phyloP scores from a whole-genome alignment of 2,888 invertebrate species.

The Rutpela maculata region DNA sequence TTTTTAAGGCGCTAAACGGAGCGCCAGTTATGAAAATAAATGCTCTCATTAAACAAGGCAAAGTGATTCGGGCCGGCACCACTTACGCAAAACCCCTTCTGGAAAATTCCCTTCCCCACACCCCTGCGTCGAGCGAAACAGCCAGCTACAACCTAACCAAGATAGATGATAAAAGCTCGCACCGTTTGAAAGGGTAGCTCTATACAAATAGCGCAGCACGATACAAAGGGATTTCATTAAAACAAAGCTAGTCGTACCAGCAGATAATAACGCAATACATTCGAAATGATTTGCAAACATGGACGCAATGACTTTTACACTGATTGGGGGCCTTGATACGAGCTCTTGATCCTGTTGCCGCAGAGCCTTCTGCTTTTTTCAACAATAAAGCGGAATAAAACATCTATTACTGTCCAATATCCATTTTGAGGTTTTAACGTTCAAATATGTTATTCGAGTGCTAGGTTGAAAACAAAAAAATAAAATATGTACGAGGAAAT shows the following conservation, averaged over 20 bases:
- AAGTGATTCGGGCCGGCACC: neutral
- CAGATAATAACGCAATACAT: conserved; percentile 22
- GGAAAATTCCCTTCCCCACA: neutral
- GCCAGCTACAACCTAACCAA: conserved; percentile 4
- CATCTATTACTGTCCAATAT: neutral
- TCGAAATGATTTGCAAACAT: conserved; percentile 30
- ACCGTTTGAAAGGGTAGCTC: conserved; percentile 15
- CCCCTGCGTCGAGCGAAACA: conserved; percentile 2
- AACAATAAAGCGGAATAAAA: neutral
- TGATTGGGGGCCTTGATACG: conserved; percentile 15
- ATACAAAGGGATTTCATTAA: conserved; percentile 30
- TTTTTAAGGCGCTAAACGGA: neutral
- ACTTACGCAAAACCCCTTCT: neutral
- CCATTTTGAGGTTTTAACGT: neutral
- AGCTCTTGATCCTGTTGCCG: neutral
- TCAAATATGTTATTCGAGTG: neutral
- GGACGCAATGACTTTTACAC: conserved; percentile 29
- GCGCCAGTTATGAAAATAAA: neutral
- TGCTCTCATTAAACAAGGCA: conserved; percentile 1
- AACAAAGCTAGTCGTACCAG: conserved; percentile 24
- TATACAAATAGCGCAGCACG: conserved; percentile 11
- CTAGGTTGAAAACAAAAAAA: neutral
- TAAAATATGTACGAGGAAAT: no score
- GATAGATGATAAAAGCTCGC: conserved; percentile 23
- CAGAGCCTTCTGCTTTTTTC: neutral